phyloP scores from a whole-genome alignment of 2,888 invertebrate species.

The Hydroisotoma schaefferi region DNA sequence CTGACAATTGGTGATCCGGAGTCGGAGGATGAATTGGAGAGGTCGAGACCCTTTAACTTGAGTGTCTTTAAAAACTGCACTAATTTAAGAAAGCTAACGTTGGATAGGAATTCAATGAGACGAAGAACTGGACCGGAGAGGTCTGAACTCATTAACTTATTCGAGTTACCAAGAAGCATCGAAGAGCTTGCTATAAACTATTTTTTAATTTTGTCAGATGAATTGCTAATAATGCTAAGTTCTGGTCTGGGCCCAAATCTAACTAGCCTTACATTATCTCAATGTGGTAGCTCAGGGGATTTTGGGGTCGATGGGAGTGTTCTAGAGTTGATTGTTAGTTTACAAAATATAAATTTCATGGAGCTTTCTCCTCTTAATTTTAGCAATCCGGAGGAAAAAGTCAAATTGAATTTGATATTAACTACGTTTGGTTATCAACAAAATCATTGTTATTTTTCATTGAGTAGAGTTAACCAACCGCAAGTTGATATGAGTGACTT shows the following conservation, averaged over 20 bases:
- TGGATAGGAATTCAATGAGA: conserved; percentile 36
- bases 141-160: conserved; percentile 42
- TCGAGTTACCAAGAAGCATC: conserved; percentile 29
- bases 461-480: conserved; percentile 19
- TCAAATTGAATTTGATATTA: conserved; percentile 40
- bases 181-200: conserved; percentile 43
- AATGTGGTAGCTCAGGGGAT: conserved; percentile 32
- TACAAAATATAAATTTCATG: conserved; percentile 34
- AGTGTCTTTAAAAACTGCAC: conserved; percentile 28
- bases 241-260: conserved; percentile 14
- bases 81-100: conserved; percentile 32
- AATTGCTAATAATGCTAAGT: conserved; percentile 34
- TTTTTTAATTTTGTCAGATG: conserved; percentile 38
- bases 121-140: conserved; percentile 10
- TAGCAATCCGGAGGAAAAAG: conserved; percentile 18
- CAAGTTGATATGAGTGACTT: too few species aligned
- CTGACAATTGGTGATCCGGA: conserved; percentile 32
- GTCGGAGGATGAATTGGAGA: conserved; percentile 30
- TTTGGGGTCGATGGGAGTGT: conserved; percentile 43
- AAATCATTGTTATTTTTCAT: conserved; percentile 40
- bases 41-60: conserved; percentile 28
- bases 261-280: conserved; percentile 32
- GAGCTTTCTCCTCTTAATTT: conserved; percentile 42
- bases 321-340: conserved; percentile 33
- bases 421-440: conserved; percentile 38